Conservation (phyloP, 1,140 invertebrate genomes). For the Trachelipus rathkii region DNA sequence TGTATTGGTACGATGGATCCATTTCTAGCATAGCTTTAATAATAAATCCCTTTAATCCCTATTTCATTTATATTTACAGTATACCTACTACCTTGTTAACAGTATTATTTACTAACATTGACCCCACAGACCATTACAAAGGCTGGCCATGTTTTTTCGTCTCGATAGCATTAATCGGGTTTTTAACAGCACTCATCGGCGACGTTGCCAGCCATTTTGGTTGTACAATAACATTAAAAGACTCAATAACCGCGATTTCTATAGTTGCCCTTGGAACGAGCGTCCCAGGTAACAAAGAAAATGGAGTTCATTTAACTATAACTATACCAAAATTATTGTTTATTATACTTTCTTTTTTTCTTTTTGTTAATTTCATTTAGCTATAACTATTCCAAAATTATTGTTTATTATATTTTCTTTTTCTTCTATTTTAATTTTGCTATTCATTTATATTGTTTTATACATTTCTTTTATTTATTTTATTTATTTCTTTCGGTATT, state of each 20-base stretch:
- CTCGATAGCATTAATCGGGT: slow-evolving; percentile 58
- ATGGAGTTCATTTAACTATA: neutral
- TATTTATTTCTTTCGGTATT: no score
- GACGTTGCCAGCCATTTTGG: slow-evolving; percentile 61
- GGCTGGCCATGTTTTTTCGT: slow-evolving; percentile 63
- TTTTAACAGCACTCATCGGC: slow-evolving; percentile 61
- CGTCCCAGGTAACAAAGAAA: slow-evolving; percentile 55
- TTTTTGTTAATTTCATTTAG: no score
- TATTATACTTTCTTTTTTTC: no score
- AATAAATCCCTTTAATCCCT: no score
- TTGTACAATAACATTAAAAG: slow-evolving; percentile 61
- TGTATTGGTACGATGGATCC: no score
- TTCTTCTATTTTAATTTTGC: no score
- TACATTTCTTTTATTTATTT: no score
- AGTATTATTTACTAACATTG: slow-evolving; percentile 1
- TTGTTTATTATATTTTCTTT: no score
- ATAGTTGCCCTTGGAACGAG: slow-evolving; percentile 61
- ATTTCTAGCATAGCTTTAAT: no score
- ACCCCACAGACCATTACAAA: slow-evolving; percentile 41
- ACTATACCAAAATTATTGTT: no score
- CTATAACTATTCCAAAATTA: no score
- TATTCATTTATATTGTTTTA: no score
- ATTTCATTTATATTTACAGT: neutral
- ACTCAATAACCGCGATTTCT: slow-evolving; percentile 61
- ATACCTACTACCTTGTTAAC: neutral